phyloP scores from a whole-genome alignment of 2,113 vertebrate species.

The Acanthisitta chloris region DNA sequence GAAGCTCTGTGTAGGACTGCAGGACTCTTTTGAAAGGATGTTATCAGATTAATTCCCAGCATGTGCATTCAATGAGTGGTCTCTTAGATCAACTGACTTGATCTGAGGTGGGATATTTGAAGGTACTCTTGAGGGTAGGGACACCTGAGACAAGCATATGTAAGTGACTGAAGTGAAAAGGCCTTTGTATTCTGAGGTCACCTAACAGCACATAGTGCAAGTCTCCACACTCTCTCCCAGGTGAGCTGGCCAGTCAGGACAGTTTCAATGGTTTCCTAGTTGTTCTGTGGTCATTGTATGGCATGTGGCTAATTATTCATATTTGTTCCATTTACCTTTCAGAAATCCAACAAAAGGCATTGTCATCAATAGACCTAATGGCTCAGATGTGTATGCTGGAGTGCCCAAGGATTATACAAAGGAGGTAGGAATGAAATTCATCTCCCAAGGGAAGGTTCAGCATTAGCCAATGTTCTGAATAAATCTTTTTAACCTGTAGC shows the following conservation, averaged over 20 bases:
- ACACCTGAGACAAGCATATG: not conserved
- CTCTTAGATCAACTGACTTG: not conserved
- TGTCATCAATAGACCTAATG: conserved; percentile 92
- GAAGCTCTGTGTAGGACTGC: not conserved
- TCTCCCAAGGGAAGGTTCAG: not conserved
- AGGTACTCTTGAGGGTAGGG: not conserved
- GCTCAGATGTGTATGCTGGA: conserved; percentile 90
- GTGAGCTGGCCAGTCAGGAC: not conserved
- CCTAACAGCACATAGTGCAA: not conserved
- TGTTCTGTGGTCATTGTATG: not conserved
- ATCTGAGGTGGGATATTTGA: not conserved
- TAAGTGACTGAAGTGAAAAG: not conserved
- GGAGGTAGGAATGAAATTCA: conserved; percentile 72
- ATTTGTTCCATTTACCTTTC: conserved; percentile 31
- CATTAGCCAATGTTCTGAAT: not conserved
- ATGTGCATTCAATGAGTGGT: not conserved
- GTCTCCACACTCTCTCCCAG: not conserved
- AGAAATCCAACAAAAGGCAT: conserved; percentile 93
- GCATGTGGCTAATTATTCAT: not conserved
- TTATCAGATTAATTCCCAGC: not conserved
- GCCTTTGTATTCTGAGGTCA: not conserved
- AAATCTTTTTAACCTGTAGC: not conserved
- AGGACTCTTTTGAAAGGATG: not conserved
- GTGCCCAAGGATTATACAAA: conserved; percentile 89
- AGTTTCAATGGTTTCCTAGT: not conserved